Conservation (phyloP, 1,140 invertebrate species). For the Bombus superbus region DNA sequence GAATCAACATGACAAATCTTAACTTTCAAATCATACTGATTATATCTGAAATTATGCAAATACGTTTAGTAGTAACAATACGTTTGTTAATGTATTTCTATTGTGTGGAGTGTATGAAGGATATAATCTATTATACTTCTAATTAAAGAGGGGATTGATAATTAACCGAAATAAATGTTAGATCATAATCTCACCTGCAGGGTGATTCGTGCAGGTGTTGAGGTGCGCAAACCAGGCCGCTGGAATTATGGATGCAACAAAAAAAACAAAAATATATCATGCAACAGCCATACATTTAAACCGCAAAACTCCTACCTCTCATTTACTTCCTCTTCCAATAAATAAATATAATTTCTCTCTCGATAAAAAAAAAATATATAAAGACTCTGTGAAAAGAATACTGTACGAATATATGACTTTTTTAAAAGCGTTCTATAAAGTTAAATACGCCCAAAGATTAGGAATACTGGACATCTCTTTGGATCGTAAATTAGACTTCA, state of each 20-base stretch:
- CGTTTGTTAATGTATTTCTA: slow-evolving; percentile 34
- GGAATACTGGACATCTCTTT: slow-evolving; percentile 16
- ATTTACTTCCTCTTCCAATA: not conserved
- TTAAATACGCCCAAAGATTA: not conserved
- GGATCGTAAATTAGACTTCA: not conserved
- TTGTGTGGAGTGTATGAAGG: not conserved
- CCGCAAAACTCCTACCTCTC: not conserved
- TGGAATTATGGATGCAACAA: slow-evolving; percentile 77
- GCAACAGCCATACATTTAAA: slow-evolving; percentile 43
- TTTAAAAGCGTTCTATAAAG: not conserved
- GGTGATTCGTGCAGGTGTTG: slow-evolving; percentile 76
- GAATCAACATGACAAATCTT: not conserved
- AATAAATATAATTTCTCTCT: not conserved
- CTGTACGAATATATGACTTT: not conserved
- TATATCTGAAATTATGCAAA: slow-evolving; percentile 8
- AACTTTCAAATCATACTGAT: not conserved
- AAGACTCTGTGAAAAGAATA: slow-evolving; percentile 1
- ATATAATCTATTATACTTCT: not conserved
- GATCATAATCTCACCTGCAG: slow-evolving; percentile 79
- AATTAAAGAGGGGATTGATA: slow-evolving; percentile 6
- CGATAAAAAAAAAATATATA: not conserved
- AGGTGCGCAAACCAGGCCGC: slow-evolving; percentile 75
- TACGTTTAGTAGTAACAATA: slow-evolving; percentile 11
- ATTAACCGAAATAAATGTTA: slow-evolving; percentile 46
- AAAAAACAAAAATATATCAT: slow-evolving; percentile 62